Evolutionary conservation across 2,113 vertebrate genomes (phyloP), one percentile per base, ranked within the genome.

Genomic region (Astatotilapia flaviijosephi): DNA sequence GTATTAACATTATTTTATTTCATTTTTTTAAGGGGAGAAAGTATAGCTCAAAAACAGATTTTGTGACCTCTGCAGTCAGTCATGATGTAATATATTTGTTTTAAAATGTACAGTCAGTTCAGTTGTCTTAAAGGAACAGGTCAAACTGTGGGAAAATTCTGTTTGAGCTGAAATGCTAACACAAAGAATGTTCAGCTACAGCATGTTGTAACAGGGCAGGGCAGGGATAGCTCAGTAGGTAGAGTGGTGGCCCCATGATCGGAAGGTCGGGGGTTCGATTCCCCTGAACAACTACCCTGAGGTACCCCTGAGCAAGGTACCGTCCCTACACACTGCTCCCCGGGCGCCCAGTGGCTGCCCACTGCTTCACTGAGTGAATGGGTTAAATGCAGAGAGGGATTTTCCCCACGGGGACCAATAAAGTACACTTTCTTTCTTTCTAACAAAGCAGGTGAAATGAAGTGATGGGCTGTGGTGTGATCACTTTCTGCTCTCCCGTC

Each of bases 1-100:
- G 1, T 26, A 40, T 0, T 70, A 45, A 70, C 7, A 13, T 65
- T 60, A 0, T 60, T 60, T 33, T 2, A 3, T 17, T 58, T 28
- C 28, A 1, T 9, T 65, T 37, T 17, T 14, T 70, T 70, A 42
- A 70, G 65, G 7, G 5, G 35, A 42, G 5, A 0, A 40, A 23
- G 8, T 15, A 17, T 60, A 23, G 37, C 37, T 73, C 6, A 37
- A 65, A 65, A 23, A 0, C n/a, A 9, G 19, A 40, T 68, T 45
- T 75, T 47, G 15, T 28, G 70, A 28, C 70, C 4, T 11, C 2
- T 28, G 70, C 42, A 47, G 14, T 19, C 70, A 49, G 70, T 77
- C 15, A 4, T 1, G 8, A 0, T 77, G 23, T 19, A 47, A 47
- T 47, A 5, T 21, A 45, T 26, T 42, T 26, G 14, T 47, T 47